A percentile compares a stretch with the other conserved stretches of the same genome.
phyloP scores from a whole-genome alignment of 1,140 invertebrate species.

The Zaprionus taronus region DNA sequence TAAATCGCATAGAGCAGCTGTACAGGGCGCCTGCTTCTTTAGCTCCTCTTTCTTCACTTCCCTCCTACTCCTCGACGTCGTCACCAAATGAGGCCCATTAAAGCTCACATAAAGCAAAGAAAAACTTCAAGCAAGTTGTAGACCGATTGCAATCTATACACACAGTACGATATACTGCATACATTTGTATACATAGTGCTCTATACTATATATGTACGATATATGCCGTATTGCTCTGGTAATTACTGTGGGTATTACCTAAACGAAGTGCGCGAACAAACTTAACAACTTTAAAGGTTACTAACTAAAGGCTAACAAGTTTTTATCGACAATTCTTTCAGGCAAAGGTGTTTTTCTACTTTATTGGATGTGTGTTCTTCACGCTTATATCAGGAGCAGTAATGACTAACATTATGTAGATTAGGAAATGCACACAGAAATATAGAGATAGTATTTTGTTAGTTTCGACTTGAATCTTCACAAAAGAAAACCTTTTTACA shows the following conservation, averaged over 20 bases:
- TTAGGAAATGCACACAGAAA: no score
- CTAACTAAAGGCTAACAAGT: background rate
- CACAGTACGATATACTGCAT: background rate
- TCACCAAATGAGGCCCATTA: conserved; percentile 42
- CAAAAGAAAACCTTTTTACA: no score
- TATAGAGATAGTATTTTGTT: no score
- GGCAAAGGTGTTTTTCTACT: no score
- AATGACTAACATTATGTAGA: no score
- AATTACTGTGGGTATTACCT: conserved; percentile 1
- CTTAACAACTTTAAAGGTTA: background rate
- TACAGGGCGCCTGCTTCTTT: background rate
- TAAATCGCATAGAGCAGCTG: conserved; percentile 54
- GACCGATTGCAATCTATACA: conserved; percentile 57
- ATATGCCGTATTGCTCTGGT: background rate
- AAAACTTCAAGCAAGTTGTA: conserved; percentile 51
- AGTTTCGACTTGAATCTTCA: no score
- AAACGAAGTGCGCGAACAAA: background rate
- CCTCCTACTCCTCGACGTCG: background rate
- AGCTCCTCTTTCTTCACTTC: background rate
- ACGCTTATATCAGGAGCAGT: no score
- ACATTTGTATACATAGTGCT: background rate
- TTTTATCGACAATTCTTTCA: background rate
- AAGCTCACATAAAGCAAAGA: conserved; percentile 57
- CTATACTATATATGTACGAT: background rate
- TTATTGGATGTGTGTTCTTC: no score